Evolutionary conservation across 1,140 invertebrate species (phyloP).

Genomic region (Heterodera schachtii): DNA sequence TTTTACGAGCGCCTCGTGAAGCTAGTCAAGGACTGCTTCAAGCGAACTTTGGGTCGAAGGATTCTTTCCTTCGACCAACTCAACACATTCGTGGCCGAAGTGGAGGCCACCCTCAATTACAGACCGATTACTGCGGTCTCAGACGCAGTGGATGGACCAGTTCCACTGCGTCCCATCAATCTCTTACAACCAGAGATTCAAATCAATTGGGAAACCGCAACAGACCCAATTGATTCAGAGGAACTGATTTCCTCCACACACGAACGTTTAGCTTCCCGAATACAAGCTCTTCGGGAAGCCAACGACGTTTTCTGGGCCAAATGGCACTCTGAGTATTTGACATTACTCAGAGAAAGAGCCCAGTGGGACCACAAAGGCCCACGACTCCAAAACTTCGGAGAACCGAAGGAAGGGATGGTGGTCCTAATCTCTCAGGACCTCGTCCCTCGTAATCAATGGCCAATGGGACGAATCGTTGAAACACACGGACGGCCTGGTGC

Average conservation of each 20-base stretch:
- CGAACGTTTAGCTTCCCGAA: background rate
- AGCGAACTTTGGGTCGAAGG: background rate
- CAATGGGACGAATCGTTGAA: no score
- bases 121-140: background rate
- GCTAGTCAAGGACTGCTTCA: background rate
- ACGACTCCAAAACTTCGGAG: background rate
- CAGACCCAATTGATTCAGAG: background rate
- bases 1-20: background rate
- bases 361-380: conserved; percentile 4
- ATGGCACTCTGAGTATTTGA: background rate
- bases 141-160: background rate
- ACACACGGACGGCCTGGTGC: no score
- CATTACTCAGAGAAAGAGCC: background rate
- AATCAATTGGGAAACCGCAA: background rate
- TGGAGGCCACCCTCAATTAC: no score
- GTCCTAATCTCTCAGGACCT: no score
- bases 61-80: conserved; percentile 3
- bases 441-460: no score
- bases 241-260: background rate
- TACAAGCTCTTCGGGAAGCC: background rate
- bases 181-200: background rate
- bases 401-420: no score
- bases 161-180: background rate
- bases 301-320: background rate
- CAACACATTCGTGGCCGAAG: background rate